phyloP scores from a whole-genome alignment of 2,888 invertebrate species.

The Thecophora atra region DNA sequence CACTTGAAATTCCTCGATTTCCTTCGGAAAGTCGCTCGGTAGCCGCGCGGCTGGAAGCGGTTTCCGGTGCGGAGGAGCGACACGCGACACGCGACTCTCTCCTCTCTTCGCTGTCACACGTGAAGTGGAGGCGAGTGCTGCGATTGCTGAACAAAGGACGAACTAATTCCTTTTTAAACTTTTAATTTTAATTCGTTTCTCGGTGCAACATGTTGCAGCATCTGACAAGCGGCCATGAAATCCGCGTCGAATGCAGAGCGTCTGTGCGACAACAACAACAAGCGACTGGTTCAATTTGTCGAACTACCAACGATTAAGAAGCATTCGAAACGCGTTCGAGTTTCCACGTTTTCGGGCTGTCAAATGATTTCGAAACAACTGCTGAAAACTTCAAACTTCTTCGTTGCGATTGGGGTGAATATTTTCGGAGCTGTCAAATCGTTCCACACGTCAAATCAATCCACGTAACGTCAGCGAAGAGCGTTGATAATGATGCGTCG shows the following conservation, averaged over 20 bases:
- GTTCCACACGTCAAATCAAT: slow-evolving; percentile 26
- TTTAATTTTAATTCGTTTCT: slow-evolving; percentile 12
- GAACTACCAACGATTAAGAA: slow-evolving; percentile 1
- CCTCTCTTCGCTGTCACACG: slow-evolving; percentile 16
- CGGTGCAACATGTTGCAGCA: slow-evolving; percentile 12
- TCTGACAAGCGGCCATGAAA: slow-evolving; percentile 6
- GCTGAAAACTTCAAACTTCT: background rate
- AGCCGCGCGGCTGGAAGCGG: background rate
- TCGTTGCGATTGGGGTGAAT: background rate
- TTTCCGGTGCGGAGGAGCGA: slow-evolving; percentile 18
- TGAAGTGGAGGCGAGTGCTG: background rate
- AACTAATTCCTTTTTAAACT: background rate
- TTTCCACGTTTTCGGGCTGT: background rate
- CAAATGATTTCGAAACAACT: slow-evolving; percentile 14
- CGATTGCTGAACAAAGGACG: background rate
- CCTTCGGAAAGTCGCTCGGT: background rate
- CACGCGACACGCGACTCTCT: too few species aligned
- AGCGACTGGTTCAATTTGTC: slow-evolving; percentile 5
- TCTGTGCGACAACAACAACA: background rate
- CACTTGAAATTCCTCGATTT: background rate
- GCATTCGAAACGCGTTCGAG: background rate
- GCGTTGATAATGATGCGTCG: slow-evolving; percentile 23
- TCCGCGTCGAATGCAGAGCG: slow-evolving; percentile 28
- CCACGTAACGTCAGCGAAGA: slow-evolving; percentile 21
- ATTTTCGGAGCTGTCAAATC: slow-evolving; percentile 22